Base-by-base conservation (phyloP, 1,140 invertebrate genomes). In the Cepaea nemoralis region DNA sequence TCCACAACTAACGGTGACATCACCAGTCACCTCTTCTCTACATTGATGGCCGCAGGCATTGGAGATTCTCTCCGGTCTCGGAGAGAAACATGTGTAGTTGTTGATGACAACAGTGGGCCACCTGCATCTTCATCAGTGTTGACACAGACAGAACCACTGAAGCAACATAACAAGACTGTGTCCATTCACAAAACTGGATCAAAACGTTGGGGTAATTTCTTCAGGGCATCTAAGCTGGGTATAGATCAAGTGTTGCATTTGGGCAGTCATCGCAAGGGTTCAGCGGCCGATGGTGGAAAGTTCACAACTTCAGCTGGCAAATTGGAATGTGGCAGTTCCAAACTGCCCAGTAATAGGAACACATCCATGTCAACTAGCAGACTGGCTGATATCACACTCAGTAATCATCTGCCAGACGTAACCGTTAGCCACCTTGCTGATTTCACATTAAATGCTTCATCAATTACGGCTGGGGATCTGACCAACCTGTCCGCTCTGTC, bases 201-300 rank as follows among this genome's bases (percentile, higher is more conserved):
- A n/a, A 80, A 73, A 48, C 55, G 78, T 10, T 80, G 67, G 67
- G 78, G 69, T 37, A 80, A 70, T 71, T 80, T 80, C 35, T 39
- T 80, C 3, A 16, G 59, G 16, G 67, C 67, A 24, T 80, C 78
- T 14, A 80, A 80, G 73, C n/a, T 71, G 0, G 39, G 69, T 39
- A 40, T 80, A 31, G 78, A 80, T 39, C 66, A 80, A 27, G 42
- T 80, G 40, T 80, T 80, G 39, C 59, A 79, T 50, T 33, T 69
- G 3, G 66, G 66, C 35, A 71, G 33, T 31, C 35, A 69, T 22
- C 33, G n/a, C 33, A 79, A 63, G 42, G 55, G 33, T 63, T 5
- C 31, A 27, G 45, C 12, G 19, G 22, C 42, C 27, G 48, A 45
- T 27, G 24, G 24, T 33, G 35, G 31, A n/a, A 79, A 69, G 19